Base-by-base conservation (phyloP, 2,113 vertebrate genomes). In the Microcebus tavaratra region DNA sequence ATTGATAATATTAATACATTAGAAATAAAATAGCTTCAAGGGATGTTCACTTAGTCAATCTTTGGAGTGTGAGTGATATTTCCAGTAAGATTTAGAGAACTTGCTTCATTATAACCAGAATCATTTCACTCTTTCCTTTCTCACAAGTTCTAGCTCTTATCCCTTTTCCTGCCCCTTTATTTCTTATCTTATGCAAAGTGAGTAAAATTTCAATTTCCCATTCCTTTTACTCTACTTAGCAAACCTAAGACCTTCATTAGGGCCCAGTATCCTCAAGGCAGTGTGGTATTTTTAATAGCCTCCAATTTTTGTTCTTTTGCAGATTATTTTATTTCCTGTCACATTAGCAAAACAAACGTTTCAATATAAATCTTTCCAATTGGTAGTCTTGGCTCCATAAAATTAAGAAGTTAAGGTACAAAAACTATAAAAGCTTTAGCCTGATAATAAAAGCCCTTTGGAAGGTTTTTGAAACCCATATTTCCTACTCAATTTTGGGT, bases 41-140 rank as follows among this genome's bases (percentile, higher is more conserved):
- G 21, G 57, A 45, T 12, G 5, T 39, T 31, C 31, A 34, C 17
- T 8, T 59, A 63, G 31, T 48, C 10, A 50, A 31, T 57, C 20
- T 65, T 18, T 82, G 39, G 2, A 55, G 31, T 5, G 3, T 15
- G 9, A 17, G 1, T 15, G 9, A 17, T 79, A 20, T 0, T 2
- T 45, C 9, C 14, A 48, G 5, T n/a, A 48, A 17, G 15, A 59
- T 10, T 18, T 63, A 21, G 31, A 8, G 29, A 70, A 63, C 8
- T n/a, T 8, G 2, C 8, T 84, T 55, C 31, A 65, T 34, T 88
- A 48, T 39, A 88, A 39, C 6, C 21, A 29, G 42, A 79, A 65
- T 67, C 18, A 92, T 76, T 83, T 18, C 12, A 55, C 2, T 10
- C 29, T 8, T 63, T 95, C 34, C 17, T 11, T 29, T 75, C 17